Evolutionary conservation across 2,113 vertebrate genomes (phyloP).

Genomic region (Glaucomys volans): DNA sequence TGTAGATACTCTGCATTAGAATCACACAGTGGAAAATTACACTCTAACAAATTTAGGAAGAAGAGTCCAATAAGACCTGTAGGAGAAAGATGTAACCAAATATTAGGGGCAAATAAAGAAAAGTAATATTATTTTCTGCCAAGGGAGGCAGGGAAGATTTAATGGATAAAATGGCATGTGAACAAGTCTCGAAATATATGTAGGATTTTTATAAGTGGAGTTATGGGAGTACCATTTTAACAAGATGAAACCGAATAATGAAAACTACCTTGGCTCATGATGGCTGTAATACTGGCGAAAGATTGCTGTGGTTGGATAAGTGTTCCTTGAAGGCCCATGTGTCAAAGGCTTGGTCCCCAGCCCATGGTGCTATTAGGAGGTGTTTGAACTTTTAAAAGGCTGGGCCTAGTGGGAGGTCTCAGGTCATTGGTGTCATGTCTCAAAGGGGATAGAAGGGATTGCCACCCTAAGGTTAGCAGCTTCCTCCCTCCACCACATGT

Average conservation of each 20-base stretch:
- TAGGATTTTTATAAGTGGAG: constrained; percentile 14
- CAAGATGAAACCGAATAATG: neutral
- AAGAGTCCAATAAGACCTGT: neutral
- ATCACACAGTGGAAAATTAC: neutral
- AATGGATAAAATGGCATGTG: neutral
- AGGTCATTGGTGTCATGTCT: too few species aligned
- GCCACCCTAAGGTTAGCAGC: neutral
- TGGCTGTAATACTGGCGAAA: neutral
- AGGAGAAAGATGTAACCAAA: neutral
- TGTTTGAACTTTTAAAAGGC: neutral
- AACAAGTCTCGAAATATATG: neutral
- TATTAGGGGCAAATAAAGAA: neutral
- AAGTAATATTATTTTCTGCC: neutral
- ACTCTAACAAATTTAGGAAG: neutral
- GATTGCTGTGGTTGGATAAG: neutral
- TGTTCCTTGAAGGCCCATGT: neutral
- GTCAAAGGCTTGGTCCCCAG: neutral
- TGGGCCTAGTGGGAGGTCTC: neutral
- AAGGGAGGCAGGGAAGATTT: neutral
- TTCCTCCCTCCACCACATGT: neutral
- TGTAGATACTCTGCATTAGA: neutral
- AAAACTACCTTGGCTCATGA: neutral
- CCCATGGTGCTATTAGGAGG: neutral
- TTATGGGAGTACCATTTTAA: neutral
- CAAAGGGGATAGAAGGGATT: neutral